These are phyloP conservation scores for Tinea trinotella DNA, from an alignment of 2,888 invertebrate genomes.

Conservation along the genomic window DNA sequence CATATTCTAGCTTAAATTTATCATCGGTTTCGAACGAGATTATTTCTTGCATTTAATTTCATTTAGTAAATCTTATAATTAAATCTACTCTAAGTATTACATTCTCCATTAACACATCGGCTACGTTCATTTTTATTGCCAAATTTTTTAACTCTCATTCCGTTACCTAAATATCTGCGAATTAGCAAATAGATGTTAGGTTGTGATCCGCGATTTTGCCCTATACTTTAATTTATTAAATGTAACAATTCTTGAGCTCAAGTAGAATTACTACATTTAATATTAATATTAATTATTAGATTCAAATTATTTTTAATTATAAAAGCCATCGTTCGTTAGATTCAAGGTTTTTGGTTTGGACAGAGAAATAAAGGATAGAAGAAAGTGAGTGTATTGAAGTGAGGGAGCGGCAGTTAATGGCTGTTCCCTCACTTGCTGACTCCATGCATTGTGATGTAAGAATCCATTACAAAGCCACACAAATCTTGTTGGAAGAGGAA, in stretches of 20 bases:
- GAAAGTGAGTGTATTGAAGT: neutral
- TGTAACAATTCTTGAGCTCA: slow-evolving; percentile 64
- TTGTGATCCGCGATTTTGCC: slow-evolving; percentile 66
- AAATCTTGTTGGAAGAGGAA: slow-evolving; percentile 62
- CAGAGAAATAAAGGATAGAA: neutral
- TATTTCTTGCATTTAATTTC: slow-evolving; percentile 45
- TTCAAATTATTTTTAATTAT: slow-evolving; percentile 6
- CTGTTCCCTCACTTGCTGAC: neutral
- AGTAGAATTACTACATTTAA: slow-evolving; percentile 55
- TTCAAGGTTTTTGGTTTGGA: neutral
- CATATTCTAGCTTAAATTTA: slow-evolving; percentile 54
- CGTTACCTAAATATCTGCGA: slow-evolving; percentile 39
- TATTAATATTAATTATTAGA: slow-evolving; percentile 22
- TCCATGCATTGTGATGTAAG: slow-evolving; percentile 26
- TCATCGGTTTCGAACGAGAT: slow-evolving; percentile 57
- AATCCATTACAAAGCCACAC: slow-evolving; percentile 62
- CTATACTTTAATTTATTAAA: slow-evolving; percentile 43
- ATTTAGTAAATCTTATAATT: slow-evolving; percentile 23
- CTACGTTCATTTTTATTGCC: slow-evolving; percentile 57
- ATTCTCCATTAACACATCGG: slow-evolving; percentile 40
- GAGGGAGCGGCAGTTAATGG: neutral
- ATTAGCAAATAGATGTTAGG: slow-evolving; percentile 63
- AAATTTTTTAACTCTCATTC: slow-evolving; percentile 39
- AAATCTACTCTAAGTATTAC: slow-evolving; percentile 41
- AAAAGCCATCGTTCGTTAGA: neutral